Evolutionary conservation across 2,888 invertebrate genomes (phyloP).

Genomic region (Eugnorisma glareosa): DNA sequence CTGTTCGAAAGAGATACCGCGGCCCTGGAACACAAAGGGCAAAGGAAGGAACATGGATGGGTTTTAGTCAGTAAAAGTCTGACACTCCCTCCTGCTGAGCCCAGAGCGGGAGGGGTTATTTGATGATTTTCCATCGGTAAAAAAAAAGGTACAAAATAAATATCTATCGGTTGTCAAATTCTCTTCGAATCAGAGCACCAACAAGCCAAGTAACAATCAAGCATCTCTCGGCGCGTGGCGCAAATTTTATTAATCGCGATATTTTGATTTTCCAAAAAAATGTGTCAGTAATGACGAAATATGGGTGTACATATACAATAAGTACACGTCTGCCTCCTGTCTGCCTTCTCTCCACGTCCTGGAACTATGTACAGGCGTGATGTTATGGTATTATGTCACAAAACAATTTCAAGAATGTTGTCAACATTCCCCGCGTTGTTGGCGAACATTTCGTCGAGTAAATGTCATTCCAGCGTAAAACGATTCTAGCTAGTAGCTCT

Average conservation of each 20-base stretch:
- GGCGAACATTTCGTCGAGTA: background rate
- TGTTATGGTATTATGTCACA: background rate
- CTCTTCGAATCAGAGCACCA: background rate
- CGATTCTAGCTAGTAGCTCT: background rate
- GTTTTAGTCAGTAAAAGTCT: no score
- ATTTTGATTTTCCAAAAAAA: background rate
- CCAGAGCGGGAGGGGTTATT: no score
- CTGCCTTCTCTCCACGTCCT: background rate
- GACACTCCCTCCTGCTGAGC: no score
- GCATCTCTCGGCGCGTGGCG: background rate
- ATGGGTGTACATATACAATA: background rate
- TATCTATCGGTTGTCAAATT: slow-evolving; percentile 3
- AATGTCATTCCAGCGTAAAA: background rate
- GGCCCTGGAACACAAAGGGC: no score
- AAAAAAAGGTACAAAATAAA: no score
- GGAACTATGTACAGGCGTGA: background rate
- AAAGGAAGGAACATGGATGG: no score
- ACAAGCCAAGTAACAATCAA: background rate
- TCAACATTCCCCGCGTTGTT: background rate
- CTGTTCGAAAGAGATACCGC: no score
- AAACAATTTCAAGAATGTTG: background rate
- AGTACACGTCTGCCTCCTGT: background rate
- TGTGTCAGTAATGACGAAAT: background rate
- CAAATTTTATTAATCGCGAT: background rate
- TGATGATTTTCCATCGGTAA: no score